Evolutionary conservation across 2,113 vertebrate genomes (phyloP).

Genomic region (Callorhinus ursinus): DNA sequence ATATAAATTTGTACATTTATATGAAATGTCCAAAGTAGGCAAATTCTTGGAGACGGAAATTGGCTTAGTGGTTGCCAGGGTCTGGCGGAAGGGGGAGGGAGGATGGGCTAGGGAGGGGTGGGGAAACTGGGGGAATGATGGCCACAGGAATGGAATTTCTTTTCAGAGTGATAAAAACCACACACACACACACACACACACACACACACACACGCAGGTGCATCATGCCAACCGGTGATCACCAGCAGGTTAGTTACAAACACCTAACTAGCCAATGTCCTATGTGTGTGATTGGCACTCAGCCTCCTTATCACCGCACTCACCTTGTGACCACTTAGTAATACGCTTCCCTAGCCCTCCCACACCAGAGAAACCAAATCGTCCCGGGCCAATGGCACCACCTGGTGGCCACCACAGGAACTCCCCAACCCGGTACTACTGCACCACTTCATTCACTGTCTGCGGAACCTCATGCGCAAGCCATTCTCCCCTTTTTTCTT

Average conservation of each 20-base stretch:
- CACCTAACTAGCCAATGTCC: background rate
- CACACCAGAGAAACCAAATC: background rate
- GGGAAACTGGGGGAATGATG: background rate
- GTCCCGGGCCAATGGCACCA: slow-evolving; percentile 27
- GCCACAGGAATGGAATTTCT: background rate
- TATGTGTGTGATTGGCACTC: background rate
- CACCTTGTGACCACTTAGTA: background rate
- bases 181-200: background rate
- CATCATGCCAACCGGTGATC: background rate
- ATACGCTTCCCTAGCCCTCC: background rate
- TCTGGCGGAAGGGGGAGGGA: background rate
- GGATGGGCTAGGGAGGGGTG: no score
- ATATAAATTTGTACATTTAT: background rate
- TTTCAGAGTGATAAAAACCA: background rate
- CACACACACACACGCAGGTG: background rate
- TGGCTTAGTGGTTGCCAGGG: background rate
- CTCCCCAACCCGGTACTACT: background rate
- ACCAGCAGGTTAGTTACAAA: background rate
- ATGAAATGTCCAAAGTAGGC: background rate
- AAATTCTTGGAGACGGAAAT: background rate
- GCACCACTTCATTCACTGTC: rapidly evolving
- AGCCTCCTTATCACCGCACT: background rate
- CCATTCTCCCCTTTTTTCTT: background rate
- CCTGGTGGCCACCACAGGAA: slow-evolving; percentile 52
- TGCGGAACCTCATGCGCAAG: rapidly evolving